Conservation (phyloP, 2,113 vertebrate genomes). For the Elanus axillaris region DNA sequence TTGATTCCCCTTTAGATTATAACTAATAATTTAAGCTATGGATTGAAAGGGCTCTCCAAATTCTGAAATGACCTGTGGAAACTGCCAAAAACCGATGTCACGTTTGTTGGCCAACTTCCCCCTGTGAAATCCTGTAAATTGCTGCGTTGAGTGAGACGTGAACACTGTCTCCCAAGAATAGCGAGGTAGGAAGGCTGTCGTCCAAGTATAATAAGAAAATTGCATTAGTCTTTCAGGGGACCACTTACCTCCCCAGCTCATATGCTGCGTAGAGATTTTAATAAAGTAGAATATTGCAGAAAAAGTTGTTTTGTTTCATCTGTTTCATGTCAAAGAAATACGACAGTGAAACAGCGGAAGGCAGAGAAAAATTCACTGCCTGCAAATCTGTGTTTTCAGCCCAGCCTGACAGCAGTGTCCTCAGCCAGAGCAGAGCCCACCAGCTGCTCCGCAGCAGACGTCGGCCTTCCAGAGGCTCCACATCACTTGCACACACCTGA, state of each 20-base stretch:
- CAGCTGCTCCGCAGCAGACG: background rate
- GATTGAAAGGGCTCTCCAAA: background rate
- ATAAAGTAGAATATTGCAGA: slow-evolving; percentile 42
- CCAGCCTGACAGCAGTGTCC: background rate
- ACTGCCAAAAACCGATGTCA: background rate
- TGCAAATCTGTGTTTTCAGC: background rate
- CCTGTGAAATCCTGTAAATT: slow-evolving; percentile 9
- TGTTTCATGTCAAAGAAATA: slow-evolving; percentile 1
- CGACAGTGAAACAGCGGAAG: background rate
- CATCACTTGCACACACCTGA: background rate
- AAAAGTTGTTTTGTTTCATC: slow-evolving; percentile 49
- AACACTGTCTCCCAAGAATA: slow-evolving; percentile 14
- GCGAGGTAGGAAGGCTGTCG: background rate
- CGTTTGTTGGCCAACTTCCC: background rate
- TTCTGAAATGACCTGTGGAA: background rate
- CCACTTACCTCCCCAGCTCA: slow-evolving; percentile 36
- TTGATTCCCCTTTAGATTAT: background rate
- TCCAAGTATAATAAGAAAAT: slow-evolving; percentile 47
- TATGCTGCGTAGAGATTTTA: background rate
- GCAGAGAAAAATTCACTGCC: background rate
- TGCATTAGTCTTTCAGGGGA: slow-evolving; percentile 50
- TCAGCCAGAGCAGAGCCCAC: background rate
- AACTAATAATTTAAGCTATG: background rate
- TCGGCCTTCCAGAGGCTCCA: background rate
- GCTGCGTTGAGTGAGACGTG: background rate